Conservation (phyloP, 2,113 vertebrate genomes). For the Irena cyanogastra region DNA sequence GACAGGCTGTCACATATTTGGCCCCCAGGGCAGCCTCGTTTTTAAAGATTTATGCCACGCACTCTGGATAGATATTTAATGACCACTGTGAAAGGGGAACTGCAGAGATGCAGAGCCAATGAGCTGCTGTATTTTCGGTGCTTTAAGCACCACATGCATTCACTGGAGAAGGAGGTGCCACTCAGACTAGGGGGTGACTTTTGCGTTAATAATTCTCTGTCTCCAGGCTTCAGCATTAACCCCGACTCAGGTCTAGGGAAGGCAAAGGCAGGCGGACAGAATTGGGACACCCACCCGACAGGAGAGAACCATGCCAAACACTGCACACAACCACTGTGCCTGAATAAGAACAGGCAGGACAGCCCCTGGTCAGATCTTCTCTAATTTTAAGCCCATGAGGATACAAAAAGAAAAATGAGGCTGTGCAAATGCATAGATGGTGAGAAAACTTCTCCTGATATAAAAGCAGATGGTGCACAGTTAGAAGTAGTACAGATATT, state of each 20-base stretch:
- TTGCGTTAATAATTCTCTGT: background rate
- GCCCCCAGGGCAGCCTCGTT: background rate
- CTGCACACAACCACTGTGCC: background rate
- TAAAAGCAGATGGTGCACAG: background rate
- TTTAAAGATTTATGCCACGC: background rate
- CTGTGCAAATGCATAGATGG: background rate
- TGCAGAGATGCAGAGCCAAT: background rate
- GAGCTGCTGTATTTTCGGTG: background rate
- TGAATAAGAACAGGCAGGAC: background rate
- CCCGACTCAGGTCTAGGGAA: background rate
- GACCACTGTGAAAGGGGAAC: background rate
- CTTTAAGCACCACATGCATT: background rate
- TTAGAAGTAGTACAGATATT: background rate
- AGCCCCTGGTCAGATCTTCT: background rate
- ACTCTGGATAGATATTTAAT: background rate
- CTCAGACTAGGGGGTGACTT: background rate
- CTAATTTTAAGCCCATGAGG: background rate
- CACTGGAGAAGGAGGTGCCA: background rate
- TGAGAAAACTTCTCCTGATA: background rate
- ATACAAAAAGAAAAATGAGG: background rate
- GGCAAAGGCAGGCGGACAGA: background rate
- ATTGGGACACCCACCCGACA: rapidly evolving
- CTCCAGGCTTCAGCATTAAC: background rate
- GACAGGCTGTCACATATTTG: background rate
- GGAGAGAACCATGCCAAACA: rapidly evolving